Percentiles rank a stretch among this genome's conserved stretches.
Conservation (phyloP, 2,797 vertebrate genomes). For the Heteromormyrus szaboi region DNA sequence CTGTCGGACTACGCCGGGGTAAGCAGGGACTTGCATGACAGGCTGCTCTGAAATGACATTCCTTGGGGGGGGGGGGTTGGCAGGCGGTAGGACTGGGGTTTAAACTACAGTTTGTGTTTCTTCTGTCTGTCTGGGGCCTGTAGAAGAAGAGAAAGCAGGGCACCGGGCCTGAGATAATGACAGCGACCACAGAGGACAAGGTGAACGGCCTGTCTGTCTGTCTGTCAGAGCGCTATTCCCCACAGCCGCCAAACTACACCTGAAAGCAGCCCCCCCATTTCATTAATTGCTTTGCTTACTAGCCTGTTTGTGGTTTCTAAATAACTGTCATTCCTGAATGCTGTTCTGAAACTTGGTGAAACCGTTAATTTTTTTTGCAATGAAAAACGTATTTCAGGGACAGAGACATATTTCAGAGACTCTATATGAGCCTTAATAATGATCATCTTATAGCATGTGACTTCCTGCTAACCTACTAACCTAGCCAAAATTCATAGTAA, state of each 20-base stretch:
- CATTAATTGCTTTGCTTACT: not conserved
- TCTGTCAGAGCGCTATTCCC: not conserved
- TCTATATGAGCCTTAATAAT: not conserved
- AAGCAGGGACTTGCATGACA: conserved; percentile 27
- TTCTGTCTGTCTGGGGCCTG: conserved; percentile 33
- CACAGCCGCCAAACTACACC: not conserved
- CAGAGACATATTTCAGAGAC: not conserved
- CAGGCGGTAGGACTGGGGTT: not conserved
- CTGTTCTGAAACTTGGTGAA: not conserved
- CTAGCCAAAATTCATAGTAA: not conserved
- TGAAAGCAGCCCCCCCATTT: not conserved
- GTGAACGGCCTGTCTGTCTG: conserved; percentile 29
- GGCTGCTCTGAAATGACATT: not conserved
- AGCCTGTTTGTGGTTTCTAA: not conserved
- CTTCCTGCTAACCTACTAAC: not conserved
- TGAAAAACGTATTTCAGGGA: not conserved
- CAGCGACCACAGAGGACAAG: conserved; percentile 54
- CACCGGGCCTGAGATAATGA: conserved; percentile 39
- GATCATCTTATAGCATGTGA: not conserved
- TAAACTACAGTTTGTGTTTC: conserved; percentile 13
- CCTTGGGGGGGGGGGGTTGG: not conserved
- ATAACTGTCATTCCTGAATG: not conserved
- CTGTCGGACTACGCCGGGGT: conserved; percentile 61
- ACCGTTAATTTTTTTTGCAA: not conserved
- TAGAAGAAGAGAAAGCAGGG: conserved; percentile 76